Base-by-base conservation (phyloP, 2,113 vertebrate genomes). In the Australoheros scitulus region DNA sequence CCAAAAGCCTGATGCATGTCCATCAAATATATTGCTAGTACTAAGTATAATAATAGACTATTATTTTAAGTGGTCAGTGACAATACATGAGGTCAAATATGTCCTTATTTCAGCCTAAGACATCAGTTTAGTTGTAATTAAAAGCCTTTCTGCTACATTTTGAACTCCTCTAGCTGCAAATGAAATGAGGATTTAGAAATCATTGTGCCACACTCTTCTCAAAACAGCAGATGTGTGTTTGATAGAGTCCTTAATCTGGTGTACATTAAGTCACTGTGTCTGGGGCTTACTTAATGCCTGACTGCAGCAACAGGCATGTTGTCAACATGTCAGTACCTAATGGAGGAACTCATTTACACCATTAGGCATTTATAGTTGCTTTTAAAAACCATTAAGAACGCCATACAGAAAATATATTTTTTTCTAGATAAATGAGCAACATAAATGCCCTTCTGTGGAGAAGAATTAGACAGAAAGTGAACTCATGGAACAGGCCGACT, bases 241-340 rank as follows among this genome's bases (percentile, higher is more conserved):
- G 86, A 89, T 85, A 83, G 79, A 90, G 84, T 29, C 81, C 24
- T 68, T 94, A 93, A 94, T 94, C 93, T 89, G 86, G 20, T 86
- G 78, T 87, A 75, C 87, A 89, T 93, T 88, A 91, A 92, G 85
- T 91, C 88, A 75, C 58, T 70, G 79, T 75, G 72, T 89, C 81
- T 64, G 79, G 77, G 80, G 86, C 88, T 89, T 87, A 82, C 85
- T 89, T 79, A 82, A 88, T 88, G 89, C 56, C 56, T 43, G 59
- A 84, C 77, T 77, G 84, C 82, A 80, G 76, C 82, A 88, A 89
- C 81, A 91, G 87, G 78, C 89, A 80, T 61, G 89, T 63, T 80
- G 89, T 87, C 84, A 89, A 85, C 87, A 81, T 79, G 56, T 82
- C 84, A 58, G 75, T 5, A 50, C 55, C 84, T 88, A 90, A 92